Percentiles rank a stretch among this genome's conserved stretches.
Conservation (phyloP, 2,113 vertebrate species). For the Zosterops pallidus region DNA sequence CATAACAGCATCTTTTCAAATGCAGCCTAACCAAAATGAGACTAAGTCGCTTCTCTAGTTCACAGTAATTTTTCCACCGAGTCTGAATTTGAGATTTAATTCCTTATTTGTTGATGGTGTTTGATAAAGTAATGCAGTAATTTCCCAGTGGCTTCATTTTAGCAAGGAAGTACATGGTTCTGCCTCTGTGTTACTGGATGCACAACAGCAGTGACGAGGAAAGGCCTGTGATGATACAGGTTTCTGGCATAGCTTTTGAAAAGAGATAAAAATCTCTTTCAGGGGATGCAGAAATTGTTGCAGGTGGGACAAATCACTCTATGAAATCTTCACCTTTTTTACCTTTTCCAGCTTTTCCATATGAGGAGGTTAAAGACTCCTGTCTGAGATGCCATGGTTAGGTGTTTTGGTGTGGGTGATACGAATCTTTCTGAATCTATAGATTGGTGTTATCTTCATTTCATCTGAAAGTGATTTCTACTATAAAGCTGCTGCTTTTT, state of each 20-base stretch:
- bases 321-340: not conserved
- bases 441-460: not conserved
- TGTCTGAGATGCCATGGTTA: not conserved
- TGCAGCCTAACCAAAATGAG: not conserved
- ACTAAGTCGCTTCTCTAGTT: not conserved
- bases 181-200: not conserved
- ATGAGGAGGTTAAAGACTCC: not conserved
- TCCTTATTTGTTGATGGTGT: not conserved
- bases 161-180: not conserved
- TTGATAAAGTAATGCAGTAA: not conserved
- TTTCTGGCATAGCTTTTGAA: not conserved
- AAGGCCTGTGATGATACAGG: not conserved
- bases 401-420: not conserved
- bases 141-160: not conserved
- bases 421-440: not conserved
- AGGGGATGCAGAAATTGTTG: not conserved
- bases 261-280: not conserved
- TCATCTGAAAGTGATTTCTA: not conserved
- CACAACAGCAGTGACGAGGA: not conserved
- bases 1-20: rapidly evolving
- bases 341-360: not conserved
- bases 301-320: not conserved
- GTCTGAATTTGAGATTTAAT: not conserved
- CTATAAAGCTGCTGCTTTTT: not conserved
- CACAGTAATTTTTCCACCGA: not conserved